phyloP scores from a whole-genome alignment of 2,888 invertebrate species.

The Arge pagana region DNA sequence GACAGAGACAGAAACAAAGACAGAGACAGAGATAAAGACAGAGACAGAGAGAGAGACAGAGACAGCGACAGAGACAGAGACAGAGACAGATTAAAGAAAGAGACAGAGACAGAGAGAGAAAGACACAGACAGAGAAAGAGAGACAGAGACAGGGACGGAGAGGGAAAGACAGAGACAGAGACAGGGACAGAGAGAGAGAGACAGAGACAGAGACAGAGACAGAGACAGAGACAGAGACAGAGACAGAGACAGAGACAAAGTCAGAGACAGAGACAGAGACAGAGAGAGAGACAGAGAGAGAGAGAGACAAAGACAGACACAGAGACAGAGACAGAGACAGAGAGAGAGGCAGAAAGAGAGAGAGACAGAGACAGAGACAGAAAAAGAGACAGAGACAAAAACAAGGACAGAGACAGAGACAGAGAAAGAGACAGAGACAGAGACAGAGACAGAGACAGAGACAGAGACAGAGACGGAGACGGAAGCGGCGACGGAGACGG shows the following conservation, averaged over 20 bases:
- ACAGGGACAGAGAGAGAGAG: too few species aligned
- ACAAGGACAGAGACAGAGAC: neutral
- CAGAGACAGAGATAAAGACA: too few species aligned
- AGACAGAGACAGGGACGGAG: too few species aligned
- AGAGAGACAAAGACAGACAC: too few species aligned
- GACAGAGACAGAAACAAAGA: too few species aligned
- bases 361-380: neutral
- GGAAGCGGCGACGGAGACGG: too few species aligned
- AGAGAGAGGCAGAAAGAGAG: neutral
- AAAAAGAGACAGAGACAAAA: too few species aligned
- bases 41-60: neutral
- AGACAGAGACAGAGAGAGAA: neutral
- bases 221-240: neutral
- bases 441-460: neutral
- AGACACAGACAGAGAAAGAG: neutral
- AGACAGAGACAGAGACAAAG: too few species aligned
- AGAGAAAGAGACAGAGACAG: neutral
- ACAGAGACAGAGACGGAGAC: too few species aligned
- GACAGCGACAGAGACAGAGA: neutral
- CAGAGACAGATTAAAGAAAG: too few species aligned
- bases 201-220: neutral
- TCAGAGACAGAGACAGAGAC: too few species aligned
- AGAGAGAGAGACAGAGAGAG: neutral
- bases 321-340: conserved; percentile 2
- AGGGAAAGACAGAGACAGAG: too few species aligned